A percentile compares a stretch with the other conserved stretches of the same genome.
Conservation (phyloP, 2,113 vertebrate species). For the Protobothrops flavoviridis region DNA sequence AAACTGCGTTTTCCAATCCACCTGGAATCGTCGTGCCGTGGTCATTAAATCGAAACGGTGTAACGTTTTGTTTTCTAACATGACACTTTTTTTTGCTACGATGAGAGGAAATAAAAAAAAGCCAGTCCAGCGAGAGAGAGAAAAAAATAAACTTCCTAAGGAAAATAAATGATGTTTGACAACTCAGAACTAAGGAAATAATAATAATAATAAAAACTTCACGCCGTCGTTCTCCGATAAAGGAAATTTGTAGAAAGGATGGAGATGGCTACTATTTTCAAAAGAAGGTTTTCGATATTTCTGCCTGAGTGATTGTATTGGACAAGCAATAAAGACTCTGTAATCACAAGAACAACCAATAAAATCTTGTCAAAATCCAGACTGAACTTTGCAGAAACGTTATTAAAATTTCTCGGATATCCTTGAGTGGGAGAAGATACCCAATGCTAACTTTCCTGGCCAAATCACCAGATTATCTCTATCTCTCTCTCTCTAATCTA, state of each 20-base stretch:
- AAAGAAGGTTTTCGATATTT: slow-evolving; percentile 86
- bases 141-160: slow-evolving; percentile 50
- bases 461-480: not conserved
- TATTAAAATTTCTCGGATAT: not conserved
- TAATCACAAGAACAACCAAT: slow-evolving; percentile 83
- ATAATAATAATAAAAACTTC: slow-evolving; percentile 34
- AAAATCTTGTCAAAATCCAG: slow-evolving; percentile 76
- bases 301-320: slow-evolving; percentile 91
- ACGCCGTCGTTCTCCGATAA: slow-evolving; percentile 74
- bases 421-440: not conserved
- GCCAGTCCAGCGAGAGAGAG: slow-evolving; percentile 78
- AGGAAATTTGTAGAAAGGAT: slow-evolving; percentile 68
- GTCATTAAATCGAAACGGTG: slow-evolving; percentile 63
- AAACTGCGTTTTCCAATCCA: slow-evolving; percentile 64
- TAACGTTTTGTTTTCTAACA: slow-evolving; percentile 42
- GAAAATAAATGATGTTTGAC: slow-evolving; percentile 58
- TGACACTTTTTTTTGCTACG: slow-evolving; percentile 53
- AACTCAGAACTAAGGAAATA: slow-evolving; percentile 48
- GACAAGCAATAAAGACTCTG: slow-evolving; percentile 98
- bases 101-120: slow-evolving; percentile 62
- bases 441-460: not conserved
- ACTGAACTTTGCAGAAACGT: slow-evolving; percentile 1
- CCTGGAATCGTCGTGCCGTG: slow-evolving; percentile 64
- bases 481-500: no score
- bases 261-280: slow-evolving; percentile 65